Percentiles rank a stretch among this genome's conserved stretches.
These are phyloP conservation scores for Pogonophryne albipinna DNA, from an alignment of 2,797 vertebrate species.

Conservation along the genomic window DNA sequence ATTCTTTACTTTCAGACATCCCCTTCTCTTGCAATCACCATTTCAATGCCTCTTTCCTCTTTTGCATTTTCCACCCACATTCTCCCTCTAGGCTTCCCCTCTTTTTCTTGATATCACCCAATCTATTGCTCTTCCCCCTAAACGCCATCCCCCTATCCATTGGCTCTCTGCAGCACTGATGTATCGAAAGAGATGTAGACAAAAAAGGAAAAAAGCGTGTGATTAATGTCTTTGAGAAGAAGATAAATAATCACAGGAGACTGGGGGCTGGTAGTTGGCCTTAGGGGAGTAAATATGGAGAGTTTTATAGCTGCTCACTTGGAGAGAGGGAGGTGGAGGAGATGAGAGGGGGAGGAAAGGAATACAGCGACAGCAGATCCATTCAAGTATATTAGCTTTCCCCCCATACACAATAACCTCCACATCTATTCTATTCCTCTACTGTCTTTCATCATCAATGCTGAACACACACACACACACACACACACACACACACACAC, in stretches of 20 bases:
- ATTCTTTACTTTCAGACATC: constrained; percentile 75
- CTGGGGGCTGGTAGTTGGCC: constrained; percentile 85
- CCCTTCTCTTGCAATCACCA: constrained; percentile 80
- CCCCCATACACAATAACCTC: constrained; percentile 80
- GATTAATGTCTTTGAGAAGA: constrained; percentile 86
- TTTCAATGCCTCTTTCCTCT: constrained; percentile 78
- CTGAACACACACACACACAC: constrained; percentile 39
- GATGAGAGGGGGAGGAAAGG: constrained; percentile 71
- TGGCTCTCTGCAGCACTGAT: constrained; percentile 66
- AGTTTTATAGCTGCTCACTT: constrained; percentile 85
- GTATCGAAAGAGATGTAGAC: constrained; percentile 69
- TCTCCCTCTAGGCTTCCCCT: constrained; percentile 75
- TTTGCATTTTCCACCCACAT: constrained; percentile 82
- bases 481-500: constrained; percentile 62
- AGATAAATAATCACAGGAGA: constrained; percentile 87
- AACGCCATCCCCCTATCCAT: constrained; percentile 63
- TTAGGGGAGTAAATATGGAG: constrained; percentile 87
- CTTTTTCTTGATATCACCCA: constrained; percentile 76
- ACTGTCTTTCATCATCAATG: constrained; percentile 84
- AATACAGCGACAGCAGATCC: constrained; percentile 81
- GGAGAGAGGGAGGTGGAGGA: constrained; percentile 74
- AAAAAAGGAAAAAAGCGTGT: constrained; percentile 64
- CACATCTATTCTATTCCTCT: constrained; percentile 76
- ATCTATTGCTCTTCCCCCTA: constrained; percentile 79
- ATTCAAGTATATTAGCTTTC: constrained; percentile 84